Evolutionary conservation across 2,888 invertebrate species (phyloP).

Genomic region (Drosophila buzzatii): DNA sequence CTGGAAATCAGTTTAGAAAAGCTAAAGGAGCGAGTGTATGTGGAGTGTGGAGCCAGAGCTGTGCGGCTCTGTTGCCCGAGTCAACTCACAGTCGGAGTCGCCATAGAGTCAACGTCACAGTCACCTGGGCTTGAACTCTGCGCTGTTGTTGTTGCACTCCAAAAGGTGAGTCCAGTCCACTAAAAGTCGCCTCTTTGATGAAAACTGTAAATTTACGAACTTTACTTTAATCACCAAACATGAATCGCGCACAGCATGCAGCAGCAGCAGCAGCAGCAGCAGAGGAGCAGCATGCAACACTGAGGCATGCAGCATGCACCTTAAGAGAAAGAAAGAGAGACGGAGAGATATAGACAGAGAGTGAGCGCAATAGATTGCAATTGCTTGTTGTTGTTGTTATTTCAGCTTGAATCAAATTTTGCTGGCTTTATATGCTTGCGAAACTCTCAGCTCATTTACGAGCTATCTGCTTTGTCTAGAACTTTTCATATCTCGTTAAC

Average conservation of each 20-base stretch:
- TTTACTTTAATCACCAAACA: constrained; percentile 84
- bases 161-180: constrained; percentile 83
- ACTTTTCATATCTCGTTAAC: constrained; percentile 6
- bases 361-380: constrained; percentile 3
- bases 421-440: constrained; percentile 28
- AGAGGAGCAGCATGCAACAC: constrained; percentile 29
- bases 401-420: constrained; percentile 40
- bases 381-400: constrained; percentile 40
- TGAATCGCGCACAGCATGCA: constrained; percentile 83
- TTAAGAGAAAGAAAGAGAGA: not conserved
- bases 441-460: constrained; percentile 42
- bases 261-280: constrained; percentile 60
- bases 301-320: constrained; percentile 9
- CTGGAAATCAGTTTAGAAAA: constrained; percentile 83
- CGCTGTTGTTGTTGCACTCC: constrained; percentile 70
- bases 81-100: constrained; percentile 50
- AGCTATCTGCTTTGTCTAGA: constrained; percentile 3
- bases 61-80: constrained; percentile 41
- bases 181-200: constrained; percentile 83
- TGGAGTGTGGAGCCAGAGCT: constrained; percentile 37
- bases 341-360: constrained; percentile 3
- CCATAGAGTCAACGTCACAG: constrained; percentile 72
- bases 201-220: constrained; percentile 84
- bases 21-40: constrained; percentile 60
- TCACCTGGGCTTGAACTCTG: constrained; percentile 79